These are phyloP conservation scores for Meteorus cinctellus DNA, from an alignment of 2,888 invertebrate species.

Conservation along the genomic window DNA sequence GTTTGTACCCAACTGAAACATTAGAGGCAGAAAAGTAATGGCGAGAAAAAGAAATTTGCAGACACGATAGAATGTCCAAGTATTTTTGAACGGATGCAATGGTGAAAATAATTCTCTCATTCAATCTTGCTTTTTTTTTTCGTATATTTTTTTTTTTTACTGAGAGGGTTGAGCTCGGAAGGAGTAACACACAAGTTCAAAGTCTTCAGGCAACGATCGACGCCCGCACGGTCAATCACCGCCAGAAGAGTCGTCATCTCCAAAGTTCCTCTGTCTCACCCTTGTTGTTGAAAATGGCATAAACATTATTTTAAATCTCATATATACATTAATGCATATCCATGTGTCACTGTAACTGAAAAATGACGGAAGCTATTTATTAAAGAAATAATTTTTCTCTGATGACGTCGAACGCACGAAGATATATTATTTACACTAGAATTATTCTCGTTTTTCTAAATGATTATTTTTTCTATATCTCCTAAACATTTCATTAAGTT, in stretches of 20 bases:
- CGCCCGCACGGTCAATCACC: constrained; percentile 26
- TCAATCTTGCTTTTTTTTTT: not conserved
- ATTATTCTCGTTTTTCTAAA: not conserved
- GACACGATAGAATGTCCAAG: constrained; percentile 22
- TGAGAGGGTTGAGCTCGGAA: not conserved
- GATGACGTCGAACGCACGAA: not conserved
- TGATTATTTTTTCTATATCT: not conserved
- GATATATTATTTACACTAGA: not conserved
- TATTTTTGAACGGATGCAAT: constrained; percentile 11
- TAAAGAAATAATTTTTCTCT: not conserved
- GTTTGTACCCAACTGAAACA: not conserved
- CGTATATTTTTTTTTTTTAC: not conserved
- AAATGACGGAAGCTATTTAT: not conserved
- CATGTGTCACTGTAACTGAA: too few species aligned
- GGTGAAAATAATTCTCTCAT: not conserved
- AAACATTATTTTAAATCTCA: not conserved
- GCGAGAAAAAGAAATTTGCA: constrained; percentile 14
- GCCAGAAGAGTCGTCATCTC: constrained; percentile 6
- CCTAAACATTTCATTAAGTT: not conserved
- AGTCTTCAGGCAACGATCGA: constrained; percentile 19
- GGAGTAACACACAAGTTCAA: constrained; percentile 28
- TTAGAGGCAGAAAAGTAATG: not conserved
- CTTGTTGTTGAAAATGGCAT: not conserved
- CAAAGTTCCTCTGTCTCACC: not conserved
- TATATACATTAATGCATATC: not conserved